Percentiles rank a stretch among this genome's conserved stretches.
phyloP scores from a whole-genome alignment of 2,888 invertebrate genomes.

The Leucophora obtusa region DNA sequence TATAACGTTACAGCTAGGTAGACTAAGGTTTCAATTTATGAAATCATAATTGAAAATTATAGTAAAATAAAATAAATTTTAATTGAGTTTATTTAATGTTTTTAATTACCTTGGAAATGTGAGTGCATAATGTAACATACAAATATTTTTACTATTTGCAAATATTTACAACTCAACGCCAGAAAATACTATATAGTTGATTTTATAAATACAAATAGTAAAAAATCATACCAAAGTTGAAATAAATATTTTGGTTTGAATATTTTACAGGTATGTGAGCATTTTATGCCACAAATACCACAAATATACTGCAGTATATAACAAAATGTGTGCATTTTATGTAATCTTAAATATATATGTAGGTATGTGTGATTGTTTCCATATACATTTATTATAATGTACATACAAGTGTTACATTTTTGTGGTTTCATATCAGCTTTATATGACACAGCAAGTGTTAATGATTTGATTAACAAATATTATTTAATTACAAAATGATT shows the following conservation, averaged over 20 bases:
- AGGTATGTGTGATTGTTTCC: constrained; percentile 9
- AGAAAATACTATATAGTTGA: not conserved
- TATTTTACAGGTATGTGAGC: constrained; percentile 7
- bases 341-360: constrained; percentile 7
- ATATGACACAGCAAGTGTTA: constrained; percentile 11
- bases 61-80: constrained; percentile 61
- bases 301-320: constrained; percentile 50
- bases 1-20: not conserved
- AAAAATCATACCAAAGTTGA: not conserved
- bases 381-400: not conserved
- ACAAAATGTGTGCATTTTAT: constrained; percentile 22
- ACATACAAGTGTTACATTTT: constrained; percentile 22
- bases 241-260: not conserved
- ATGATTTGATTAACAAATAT: constrained; percentile 16
- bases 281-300: constrained; percentile 53
- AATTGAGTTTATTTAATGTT: constrained; percentile 64
- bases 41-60: constrained; percentile 64
- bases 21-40: constrained; percentile 53
- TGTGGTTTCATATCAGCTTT: constrained; percentile 22
- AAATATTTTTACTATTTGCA: constrained; percentile 11
- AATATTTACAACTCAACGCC: constrained; percentile 42
- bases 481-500: too few relatives aligned
- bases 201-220: constrained; percentile 4
- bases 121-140: not conserved
- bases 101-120: constrained; percentile 52